Evolutionary conservation across 2,888 invertebrate species (phyloP).

Genomic region (Esperia sulphurella): DNA sequence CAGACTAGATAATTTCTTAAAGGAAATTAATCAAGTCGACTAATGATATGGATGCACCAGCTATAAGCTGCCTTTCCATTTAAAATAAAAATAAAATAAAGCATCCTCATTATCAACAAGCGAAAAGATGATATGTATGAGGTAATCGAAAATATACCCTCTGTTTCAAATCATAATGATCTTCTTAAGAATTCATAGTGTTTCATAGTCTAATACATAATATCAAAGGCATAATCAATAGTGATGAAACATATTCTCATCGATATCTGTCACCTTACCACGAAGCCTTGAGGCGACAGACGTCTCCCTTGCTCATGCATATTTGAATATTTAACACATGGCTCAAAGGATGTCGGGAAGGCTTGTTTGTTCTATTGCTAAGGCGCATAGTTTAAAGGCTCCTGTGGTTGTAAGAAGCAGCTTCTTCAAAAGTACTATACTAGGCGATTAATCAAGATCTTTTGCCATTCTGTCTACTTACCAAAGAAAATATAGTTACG

Average conservation of each 20-base stretch:
- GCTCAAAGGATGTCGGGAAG: conserved; percentile 29
- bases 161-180: too few relatives aligned
- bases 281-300: conserved; percentile 13
- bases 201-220: background rate
- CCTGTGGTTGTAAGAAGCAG: background rate
- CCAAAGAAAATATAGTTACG: too few relatives aligned
- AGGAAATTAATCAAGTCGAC: too few relatives aligned
- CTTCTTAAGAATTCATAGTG: too few relatives aligned
- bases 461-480: background rate
- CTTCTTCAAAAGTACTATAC: too few relatives aligned
- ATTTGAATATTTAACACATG: conserved; percentile 44
- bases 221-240: conserved; percentile 6
- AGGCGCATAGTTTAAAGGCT: background rate
- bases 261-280: background rate
- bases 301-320: conserved; percentile 39
- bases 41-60: too few relatives aligned
- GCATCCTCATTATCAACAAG: too few relatives aligned
- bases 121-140: too few relatives aligned
- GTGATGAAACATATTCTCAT: conserved; percentile 6
- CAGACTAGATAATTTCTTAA: too few relatives aligned
- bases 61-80: too few relatives aligned
- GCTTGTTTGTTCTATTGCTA: conserved; percentile 19
- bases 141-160: too few relatives aligned
- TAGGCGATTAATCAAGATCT: background rate
- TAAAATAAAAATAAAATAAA: too few relatives aligned